Conservation (phyloP, 2,113 vertebrate genomes). For the Leucosticte australis region DNA sequence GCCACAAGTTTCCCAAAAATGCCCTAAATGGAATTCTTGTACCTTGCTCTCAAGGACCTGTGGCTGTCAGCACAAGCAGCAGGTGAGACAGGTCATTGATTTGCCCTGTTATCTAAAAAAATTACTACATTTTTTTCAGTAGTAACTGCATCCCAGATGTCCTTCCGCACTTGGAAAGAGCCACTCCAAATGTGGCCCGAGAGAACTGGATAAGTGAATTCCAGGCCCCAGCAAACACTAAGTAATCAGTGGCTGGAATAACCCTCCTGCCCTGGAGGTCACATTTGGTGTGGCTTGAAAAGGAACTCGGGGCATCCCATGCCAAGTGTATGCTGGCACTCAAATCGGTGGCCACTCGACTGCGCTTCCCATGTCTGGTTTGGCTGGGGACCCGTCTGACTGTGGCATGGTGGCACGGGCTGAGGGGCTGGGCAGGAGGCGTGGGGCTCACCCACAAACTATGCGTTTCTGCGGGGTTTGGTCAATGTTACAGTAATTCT, state of each 20-base stretch:
- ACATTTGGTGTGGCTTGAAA: not conserved
- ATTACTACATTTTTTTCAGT: not conserved
- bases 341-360: not conserved
- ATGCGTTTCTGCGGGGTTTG: not conserved
- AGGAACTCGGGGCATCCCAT: not conserved
- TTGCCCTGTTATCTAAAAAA: not conserved
- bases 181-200: not conserved
- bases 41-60: not conserved
- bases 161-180: not conserved
- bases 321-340: not conserved
- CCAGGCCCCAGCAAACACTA: not conserved
- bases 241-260: not conserved
- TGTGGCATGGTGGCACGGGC: not conserved
- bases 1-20: not conserved
- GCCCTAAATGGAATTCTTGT: not conserved
- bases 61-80: not conserved
- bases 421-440: not conserved
- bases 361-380: not conserved
- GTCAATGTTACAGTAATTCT: not conserved
- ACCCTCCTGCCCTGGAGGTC: not conserved
- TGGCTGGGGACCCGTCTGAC: not conserved
- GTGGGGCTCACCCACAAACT: not conserved
- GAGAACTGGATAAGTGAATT: not conserved
- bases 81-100: not conserved
- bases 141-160: not conserved